Evolutionary conservation across 2,888 invertebrate genomes (phyloP).

Genomic region (Automeris io): DNA sequence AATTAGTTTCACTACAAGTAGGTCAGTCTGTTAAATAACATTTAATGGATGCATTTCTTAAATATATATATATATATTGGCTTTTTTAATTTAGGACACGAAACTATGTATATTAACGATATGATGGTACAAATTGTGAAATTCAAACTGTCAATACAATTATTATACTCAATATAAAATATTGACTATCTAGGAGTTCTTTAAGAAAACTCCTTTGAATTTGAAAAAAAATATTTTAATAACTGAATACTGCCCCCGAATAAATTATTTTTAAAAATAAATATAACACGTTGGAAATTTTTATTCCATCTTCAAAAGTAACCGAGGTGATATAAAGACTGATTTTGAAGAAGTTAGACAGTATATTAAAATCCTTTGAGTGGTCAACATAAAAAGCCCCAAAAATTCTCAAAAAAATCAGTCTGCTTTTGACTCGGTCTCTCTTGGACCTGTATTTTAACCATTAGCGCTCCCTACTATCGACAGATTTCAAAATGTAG

Average conservation of each 20-base stretch:
- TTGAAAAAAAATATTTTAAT: no score
- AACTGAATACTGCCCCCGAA: slow-evolving; percentile 1
- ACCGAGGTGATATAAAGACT: slow-evolving; percentile 25
- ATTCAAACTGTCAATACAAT: no score
- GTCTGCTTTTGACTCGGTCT: slow-evolving; percentile 2
- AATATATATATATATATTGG: no score
- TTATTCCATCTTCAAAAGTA: slow-evolving; percentile 27
- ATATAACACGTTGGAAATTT: slow-evolving; percentile 6
- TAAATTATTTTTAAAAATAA: background rate
- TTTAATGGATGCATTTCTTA: no score
- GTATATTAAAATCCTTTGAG: slow-evolving; percentile 46
- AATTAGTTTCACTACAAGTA: no score
- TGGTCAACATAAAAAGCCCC: slow-evolving; percentile 27
- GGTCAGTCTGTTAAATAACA: no score
- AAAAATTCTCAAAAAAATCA: slow-evolving; percentile 20
- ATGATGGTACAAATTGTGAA: no score
- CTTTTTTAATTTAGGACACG: no score
- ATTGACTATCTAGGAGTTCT: no score
- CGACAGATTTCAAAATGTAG: slow-evolving; percentile 30
- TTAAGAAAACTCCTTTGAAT: no score
- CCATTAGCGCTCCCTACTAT: slow-evolving; percentile 18
- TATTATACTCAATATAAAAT: no score
- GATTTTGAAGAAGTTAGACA: slow-evolving; percentile 17
- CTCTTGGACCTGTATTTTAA: slow-evolving; percentile 7
- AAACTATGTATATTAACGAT: no score